phyloP scores from a whole-genome alignment of 2,888 invertebrate species.

The Lapara coniferarum region DNA sequence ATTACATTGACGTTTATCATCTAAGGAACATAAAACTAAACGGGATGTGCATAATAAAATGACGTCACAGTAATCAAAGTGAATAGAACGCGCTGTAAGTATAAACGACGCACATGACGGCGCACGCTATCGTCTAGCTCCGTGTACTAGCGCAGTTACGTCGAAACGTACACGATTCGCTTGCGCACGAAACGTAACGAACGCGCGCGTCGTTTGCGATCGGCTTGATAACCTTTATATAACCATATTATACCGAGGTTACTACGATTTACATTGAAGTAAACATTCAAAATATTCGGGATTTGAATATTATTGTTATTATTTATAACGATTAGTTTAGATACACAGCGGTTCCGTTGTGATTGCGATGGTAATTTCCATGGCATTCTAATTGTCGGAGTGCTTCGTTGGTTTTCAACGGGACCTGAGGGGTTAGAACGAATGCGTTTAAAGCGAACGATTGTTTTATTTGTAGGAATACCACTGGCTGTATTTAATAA shows the following conservation, averaged over 20 bases:
- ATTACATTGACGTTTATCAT: slow-evolving; percentile 19
- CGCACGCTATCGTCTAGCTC: not conserved
- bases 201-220: slow-evolving; percentile 9
- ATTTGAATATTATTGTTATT: slow-evolving; percentile 64
- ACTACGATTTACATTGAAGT: slow-evolving; percentile 24
- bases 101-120: slow-evolving; percentile 6
- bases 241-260: not conserved
- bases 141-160: not conserved
- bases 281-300: slow-evolving; percentile 58
- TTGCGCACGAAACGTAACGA: not conserved
- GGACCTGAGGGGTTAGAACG: slow-evolving; percentile 14
- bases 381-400: not conserved
- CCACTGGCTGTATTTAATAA: slow-evolving; percentile 31
- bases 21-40: not conserved
- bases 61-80: slow-evolving; percentile 13
- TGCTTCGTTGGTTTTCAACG: not conserved
- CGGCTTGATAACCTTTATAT: slow-evolving; percentile 4
- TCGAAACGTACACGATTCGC: not conserved
- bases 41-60: slow-evolving; percentile 14
- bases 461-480: slow-evolving; percentile 23
- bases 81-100: not conserved
- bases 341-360: slow-evolving; percentile 29
- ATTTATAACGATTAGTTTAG: slow-evolving; percentile 59
- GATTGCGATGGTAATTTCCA: not conserved
- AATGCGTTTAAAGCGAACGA: not conserved